phyloP scores from a whole-genome alignment of 2,888 invertebrate genomes.

The Cremastinae sp. region DNA sequence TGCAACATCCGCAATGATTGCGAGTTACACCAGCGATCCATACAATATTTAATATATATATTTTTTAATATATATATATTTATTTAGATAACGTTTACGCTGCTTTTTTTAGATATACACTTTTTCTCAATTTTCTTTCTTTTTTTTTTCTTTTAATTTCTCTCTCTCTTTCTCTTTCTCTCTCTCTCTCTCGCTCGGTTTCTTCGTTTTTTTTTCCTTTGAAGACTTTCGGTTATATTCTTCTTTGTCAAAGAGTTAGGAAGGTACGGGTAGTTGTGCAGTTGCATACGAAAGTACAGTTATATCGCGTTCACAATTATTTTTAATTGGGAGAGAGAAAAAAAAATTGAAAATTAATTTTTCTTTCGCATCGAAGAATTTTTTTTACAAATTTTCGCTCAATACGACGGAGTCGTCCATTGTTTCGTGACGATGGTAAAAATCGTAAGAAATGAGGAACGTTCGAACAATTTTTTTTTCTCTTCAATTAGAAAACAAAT shows the following conservation, averaged over 20 bases:
- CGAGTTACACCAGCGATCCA: slow-evolving; percentile 74
- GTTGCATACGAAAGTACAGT: slow-evolving; percentile 56
- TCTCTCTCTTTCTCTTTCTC: slow-evolving; percentile 61
- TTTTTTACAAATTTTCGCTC: too few species aligned
- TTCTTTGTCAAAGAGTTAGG: slow-evolving; percentile 68
- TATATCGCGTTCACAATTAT: slow-evolving; percentile 31
- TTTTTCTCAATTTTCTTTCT: slow-evolving; percentile 58
- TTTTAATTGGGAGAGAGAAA: not conserved
- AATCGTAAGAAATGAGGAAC: too few species aligned
- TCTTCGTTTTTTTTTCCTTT: slow-evolving; percentile 68
- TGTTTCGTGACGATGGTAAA: too few species aligned
- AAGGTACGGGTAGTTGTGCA: slow-evolving; percentile 69
- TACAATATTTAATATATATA: slow-evolving; percentile 69
- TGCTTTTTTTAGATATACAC: slow-evolving; percentile 28
- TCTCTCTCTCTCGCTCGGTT: slow-evolving; percentile 62
- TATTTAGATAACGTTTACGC: slow-evolving; percentile 58
- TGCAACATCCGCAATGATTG: slow-evolving; percentile 75
- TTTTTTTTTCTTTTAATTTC: slow-evolving; percentile 54
- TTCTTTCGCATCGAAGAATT: not conserved
- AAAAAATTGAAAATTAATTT: not conserved
- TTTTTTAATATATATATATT: slow-evolving; percentile 61
- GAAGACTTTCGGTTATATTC: slow-evolving; percentile 76
- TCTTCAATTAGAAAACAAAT: too few species aligned
- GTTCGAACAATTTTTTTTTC: too few species aligned
- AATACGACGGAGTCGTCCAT: too few species aligned